Evolutionary conservation across 2,113 vertebrate species (phyloP).

Genomic region (Mungos mungo): DNA sequence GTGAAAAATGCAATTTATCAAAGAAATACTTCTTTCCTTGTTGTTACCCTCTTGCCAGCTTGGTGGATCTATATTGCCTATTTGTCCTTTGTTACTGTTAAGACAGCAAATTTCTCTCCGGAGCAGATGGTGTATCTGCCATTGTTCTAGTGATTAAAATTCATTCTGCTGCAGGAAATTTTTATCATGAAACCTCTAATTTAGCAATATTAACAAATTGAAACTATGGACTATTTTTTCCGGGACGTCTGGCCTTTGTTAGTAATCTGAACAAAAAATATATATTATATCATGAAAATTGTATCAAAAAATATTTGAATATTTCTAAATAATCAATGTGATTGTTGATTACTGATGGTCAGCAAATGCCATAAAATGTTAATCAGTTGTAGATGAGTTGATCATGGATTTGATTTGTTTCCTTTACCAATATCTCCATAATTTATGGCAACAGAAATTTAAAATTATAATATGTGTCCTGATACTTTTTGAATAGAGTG

Average conservation of each 20-base stretch:
- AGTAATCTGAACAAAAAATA: conserved; percentile 11
- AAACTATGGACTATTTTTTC: neutral
- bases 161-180: neutral
- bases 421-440: neutral
- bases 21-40: conserved; percentile 34
- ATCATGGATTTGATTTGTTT: neutral
- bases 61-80: conserved; percentile 8
- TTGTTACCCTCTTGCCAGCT: neutral
- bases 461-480: neutral
- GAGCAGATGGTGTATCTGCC: conserved; percentile 52
- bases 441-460: neutral
- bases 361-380: conserved; percentile 17
- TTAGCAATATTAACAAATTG: conserved; percentile 37
- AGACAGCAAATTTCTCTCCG: conserved; percentile 44
- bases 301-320: neutral
- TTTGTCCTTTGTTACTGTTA: conserved; percentile 44
- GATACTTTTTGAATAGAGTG: neutral
- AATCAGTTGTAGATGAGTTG: neutral
- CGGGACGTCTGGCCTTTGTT: neutral
- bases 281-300: neutral
- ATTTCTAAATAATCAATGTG: conserved; percentile 5
- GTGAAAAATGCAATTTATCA: conserved; percentile 48
- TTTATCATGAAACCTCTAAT: conserved; percentile 44
- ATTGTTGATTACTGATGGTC: neutral
- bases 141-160: conserved; percentile 59